These are phyloP conservation scores for Alaudala cheleensis DNA, from an alignment of 2,113 vertebrate genomes.

Conservation along the genomic window DNA sequence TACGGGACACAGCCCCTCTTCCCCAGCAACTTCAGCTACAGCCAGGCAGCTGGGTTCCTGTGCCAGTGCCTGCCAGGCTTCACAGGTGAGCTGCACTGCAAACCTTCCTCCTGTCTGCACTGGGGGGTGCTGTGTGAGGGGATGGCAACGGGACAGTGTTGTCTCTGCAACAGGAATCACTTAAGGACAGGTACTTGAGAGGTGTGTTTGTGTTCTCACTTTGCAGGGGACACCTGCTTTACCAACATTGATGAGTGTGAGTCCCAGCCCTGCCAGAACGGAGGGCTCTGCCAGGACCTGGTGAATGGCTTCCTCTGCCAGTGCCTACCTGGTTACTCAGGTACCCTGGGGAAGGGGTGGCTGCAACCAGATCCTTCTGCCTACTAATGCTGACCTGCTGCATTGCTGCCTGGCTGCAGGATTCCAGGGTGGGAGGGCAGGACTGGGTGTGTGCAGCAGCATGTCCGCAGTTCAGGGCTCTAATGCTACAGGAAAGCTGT, in stretches of 20 bases:
- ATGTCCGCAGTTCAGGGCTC: background rate
- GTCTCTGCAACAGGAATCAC: background rate
- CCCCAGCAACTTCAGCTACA: constrained; percentile 76
- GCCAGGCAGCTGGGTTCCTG: constrained; percentile 81
- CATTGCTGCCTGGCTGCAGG: background rate
- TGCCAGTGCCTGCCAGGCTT: constrained; percentile 88
- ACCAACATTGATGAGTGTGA: constrained; percentile 86
- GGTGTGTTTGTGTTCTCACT: background rate
- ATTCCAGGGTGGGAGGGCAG: background rate
- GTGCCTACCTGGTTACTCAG: constrained; percentile 86
- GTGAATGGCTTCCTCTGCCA: constrained; percentile 82
- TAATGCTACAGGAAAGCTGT: background rate
- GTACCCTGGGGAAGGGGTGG: constrained; percentile 57
- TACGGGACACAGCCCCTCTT: constrained; percentile 74
- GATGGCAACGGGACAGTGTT: background rate
- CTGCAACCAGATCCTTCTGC: background rate
- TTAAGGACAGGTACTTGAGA: background rate
- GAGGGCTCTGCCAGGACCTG: constrained; percentile 84
- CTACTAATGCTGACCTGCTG: background rate
- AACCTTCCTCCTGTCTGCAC: background rate
- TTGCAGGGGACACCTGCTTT: constrained; percentile 84
- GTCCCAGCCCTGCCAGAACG: constrained; percentile 82
- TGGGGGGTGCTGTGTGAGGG: background rate
- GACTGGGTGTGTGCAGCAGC: background rate
- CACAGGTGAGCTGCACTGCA: constrained; percentile 71